A percentile compares a stretch with the other conserved stretches of the same genome.
phyloP scores from a whole-genome alignment of 2,888 invertebrate species.

The Nomada fucata region DNA sequence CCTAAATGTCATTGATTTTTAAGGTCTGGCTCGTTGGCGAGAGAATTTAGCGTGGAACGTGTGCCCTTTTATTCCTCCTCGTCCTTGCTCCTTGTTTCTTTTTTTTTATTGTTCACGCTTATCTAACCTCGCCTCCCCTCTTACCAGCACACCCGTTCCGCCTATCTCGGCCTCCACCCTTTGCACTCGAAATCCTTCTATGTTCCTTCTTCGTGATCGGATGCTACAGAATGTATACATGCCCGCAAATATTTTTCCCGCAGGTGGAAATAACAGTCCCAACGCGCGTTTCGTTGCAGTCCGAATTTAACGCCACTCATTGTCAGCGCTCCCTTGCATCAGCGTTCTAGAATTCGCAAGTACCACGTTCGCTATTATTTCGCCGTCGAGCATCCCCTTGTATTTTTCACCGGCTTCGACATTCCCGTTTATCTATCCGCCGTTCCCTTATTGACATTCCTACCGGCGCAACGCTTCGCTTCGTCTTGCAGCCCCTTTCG shows the following conservation, averaged over 20 bases:
- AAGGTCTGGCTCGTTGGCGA: conserved; percentile 23
- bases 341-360: background rate
- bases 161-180: background rate
- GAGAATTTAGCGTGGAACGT: conserved; percentile 15
- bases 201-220: too few relatives aligned
- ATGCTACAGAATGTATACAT: too few relatives aligned
- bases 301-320: too few relatives aligned
- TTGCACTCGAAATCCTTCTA: background rate
- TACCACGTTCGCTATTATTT: conserved; percentile 43
- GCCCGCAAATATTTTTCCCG: too few relatives aligned
- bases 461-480: background rate
- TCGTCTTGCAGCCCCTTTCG: background rate
- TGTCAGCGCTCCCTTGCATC: background rate
- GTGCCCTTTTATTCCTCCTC: conserved; percentile 25
- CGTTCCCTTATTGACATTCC: conserved; percentile 52
- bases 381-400: conserved; percentile 24
- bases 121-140: conserved; percentile 1
- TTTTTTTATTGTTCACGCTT: background rate
- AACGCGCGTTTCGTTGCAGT: background rate
- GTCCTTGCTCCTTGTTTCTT: background rate
- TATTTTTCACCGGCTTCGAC: conserved; percentile 43
- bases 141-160: background rate
- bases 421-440: conserved; percentile 41
- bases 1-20: conserved; percentile 55
- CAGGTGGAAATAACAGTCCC: background rate